Percentiles rank a stretch among this genome's conserved stretches.
phyloP scores from a whole-genome alignment of 2,888 invertebrate species.

The Orgyia antiqua region DNA sequence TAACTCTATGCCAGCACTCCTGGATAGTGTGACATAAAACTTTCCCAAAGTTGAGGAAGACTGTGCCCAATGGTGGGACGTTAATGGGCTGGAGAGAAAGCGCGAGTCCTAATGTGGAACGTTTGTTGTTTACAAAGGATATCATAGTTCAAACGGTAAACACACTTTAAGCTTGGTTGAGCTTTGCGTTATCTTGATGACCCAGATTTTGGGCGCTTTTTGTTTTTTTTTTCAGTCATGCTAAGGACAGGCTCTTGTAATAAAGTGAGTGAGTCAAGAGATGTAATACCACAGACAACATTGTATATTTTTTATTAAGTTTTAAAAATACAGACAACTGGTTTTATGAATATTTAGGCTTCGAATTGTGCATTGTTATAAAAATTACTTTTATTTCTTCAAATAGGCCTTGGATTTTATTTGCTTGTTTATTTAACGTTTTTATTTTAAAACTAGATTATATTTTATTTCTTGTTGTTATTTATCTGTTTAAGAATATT shows the following conservation, averaged over 20 bases:
- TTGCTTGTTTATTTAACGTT: neutral
- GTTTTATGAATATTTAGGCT: neutral
- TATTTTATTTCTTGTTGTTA: no score
- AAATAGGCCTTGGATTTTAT: neutral
- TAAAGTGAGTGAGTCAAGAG: slow-evolving; percentile 24
- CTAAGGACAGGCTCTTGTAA: slow-evolving; percentile 21
- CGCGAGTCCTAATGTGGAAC: no score
- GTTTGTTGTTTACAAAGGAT: no score
- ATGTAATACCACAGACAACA: slow-evolving; percentile 7
- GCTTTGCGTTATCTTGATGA: slow-evolving; percentile 28
- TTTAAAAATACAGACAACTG: neutral
- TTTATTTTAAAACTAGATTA: no score
- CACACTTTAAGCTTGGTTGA: slow-evolving; percentile 22
- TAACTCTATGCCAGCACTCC: no score
- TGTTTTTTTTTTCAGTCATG: slow-evolving; percentile 11
- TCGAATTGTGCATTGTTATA: no score
- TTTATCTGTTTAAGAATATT: no score
- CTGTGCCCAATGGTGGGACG: no score
- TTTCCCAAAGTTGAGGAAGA: no score
- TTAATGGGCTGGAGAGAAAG: no score
- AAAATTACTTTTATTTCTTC: neutral
- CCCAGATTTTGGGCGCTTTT: slow-evolving; percentile 21
- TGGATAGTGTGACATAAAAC: no score
- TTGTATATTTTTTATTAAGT: no score
- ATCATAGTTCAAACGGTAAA: slow-evolving; percentile 16